Evolutionary conservation across 1,140 invertebrate genomes (phyloP), one percentile per base, ranked within the genome.

Genomic region (Sesamia nonagrioides): DNA sequence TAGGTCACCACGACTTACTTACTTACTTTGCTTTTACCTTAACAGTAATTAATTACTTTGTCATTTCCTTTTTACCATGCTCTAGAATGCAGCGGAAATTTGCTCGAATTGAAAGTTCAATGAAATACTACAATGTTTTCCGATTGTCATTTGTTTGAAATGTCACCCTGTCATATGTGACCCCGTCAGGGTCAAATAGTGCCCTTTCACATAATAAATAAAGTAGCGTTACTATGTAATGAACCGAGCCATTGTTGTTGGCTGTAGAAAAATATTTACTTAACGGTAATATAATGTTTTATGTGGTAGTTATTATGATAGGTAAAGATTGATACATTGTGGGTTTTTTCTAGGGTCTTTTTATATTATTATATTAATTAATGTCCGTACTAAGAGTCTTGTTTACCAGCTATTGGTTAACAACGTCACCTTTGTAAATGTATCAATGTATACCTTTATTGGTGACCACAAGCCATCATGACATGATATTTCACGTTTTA

Each of bases 161-260:
- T 75, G 73, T 75, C 63, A 71, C 33, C 40, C 17, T 35, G 48
- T 74, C 40, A 27, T 21, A 48, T 60, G 42, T 52, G 73, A 61
- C 56, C 42, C 42, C 63, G 11, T 17, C 35, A 52, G 7, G 33
- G 77, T 61, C 40, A 60, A 50, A n/a, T 50, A 45, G 61, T 71
- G 66, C 48, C 61, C 78, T 79, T 75, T 79, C 71, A 74, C 69
- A 50, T 68, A 78, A 21, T 45, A 78, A 63, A 68, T 79, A 58
- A 17, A 13, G 33, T 58, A 63, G 27, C n/a, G 27, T 69, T 75
- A 84, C 83, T 79, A 50, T 82, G 83, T 82, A 66, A 79, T 81
- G 58, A 74, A 83, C 69, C 35, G 48, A 17, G 17, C 68, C 54
- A 80, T 80, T 78, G 80, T 80, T 77, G 17, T 45, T 18, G 4